phyloP scores from a whole-genome alignment of 2,797 vertebrate species.

The Sebastes diaconus region DNA sequence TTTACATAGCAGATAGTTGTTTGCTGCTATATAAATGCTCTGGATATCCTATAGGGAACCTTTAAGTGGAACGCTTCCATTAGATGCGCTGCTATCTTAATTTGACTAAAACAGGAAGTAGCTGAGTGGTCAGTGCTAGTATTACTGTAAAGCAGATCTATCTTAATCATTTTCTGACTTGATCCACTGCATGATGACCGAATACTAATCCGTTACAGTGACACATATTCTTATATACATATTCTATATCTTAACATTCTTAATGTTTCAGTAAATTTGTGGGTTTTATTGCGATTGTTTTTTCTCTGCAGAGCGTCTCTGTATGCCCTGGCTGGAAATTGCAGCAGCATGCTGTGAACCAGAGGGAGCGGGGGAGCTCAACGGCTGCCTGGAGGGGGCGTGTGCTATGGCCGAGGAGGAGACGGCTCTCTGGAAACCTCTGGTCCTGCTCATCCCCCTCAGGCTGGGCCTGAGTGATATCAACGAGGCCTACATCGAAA shows the following conservation, averaged over 20 bases:
- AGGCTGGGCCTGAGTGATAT: slow-evolving; percentile 97
- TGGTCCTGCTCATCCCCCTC: slow-evolving; percentile 96
- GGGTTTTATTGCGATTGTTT: neutral
- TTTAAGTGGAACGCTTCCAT: neutral
- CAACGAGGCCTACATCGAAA: slow-evolving; percentile 97
- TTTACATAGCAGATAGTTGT: no score
- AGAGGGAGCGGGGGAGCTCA: slow-evolving; percentile 79
- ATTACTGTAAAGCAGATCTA: neutral
- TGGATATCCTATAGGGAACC: no score
- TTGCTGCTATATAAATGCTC: no score
- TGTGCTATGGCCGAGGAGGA: slow-evolving; percentile 81
- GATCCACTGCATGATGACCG: neutral
- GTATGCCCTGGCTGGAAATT: slow-evolving; percentile 83
- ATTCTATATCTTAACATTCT: neutral
- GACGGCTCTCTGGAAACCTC: slow-evolving; percentile 88
- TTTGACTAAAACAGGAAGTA: neutral
- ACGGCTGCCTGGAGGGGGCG: slow-evolving; percentile 87
- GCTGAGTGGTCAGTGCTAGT: neutral
- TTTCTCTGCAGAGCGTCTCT: slow-evolving; percentile 85
- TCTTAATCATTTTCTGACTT: neutral
- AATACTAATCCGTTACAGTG: neutral
- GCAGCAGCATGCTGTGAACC: slow-evolving; percentile 72
- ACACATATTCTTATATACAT: neutral
- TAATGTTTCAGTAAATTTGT: neutral
- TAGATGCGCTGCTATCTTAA: neutral